Evolutionary conservation across 2,797 vertebrate genomes (phyloP).

Genomic region (Myotis pilosus): DNA sequence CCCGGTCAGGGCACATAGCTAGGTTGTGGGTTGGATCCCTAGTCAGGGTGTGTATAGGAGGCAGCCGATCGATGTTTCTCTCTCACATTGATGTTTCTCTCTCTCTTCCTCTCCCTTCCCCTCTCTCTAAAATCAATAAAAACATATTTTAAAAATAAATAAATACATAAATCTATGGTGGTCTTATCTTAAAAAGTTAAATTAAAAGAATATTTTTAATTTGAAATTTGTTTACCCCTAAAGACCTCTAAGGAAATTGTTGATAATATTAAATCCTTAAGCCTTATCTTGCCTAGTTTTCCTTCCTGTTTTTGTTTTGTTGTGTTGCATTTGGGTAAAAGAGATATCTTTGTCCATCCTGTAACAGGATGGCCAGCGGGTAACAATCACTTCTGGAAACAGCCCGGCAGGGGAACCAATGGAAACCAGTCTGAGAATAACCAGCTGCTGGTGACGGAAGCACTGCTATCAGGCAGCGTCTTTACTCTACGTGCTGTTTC

Average conservation of each 20-base stretch:
- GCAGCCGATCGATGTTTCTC: background rate
- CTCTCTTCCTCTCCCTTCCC: background rate
- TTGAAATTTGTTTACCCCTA: background rate
- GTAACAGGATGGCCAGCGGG: background rate
- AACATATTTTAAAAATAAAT: background rate
- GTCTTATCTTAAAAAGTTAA: background rate
- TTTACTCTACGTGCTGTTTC: background rate
- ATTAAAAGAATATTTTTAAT: background rate
- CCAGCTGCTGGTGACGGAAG: background rate
- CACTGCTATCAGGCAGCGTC: background rate
- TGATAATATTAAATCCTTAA: background rate
- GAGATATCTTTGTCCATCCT: slow-evolving; percentile 56
- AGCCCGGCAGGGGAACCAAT: background rate
- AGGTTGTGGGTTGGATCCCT: background rate
- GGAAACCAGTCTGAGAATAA: background rate
- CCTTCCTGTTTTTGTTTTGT: slow-evolving; percentile 68
- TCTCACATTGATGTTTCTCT: background rate
- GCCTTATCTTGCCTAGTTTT: background rate
- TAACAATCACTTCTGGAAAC: slow-evolving; percentile 31
- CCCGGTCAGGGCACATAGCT: no score
- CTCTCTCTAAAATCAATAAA: no score
- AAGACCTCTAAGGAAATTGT: background rate
- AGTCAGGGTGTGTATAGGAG: background rate
- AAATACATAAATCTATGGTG: background rate
- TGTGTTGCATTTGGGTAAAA: slow-evolving; percentile 9